These are phyloP conservation scores for Cryptophagus acutangulus DNA, from an alignment of 2,888 invertebrate species.

Conservation along the genomic window DNA sequence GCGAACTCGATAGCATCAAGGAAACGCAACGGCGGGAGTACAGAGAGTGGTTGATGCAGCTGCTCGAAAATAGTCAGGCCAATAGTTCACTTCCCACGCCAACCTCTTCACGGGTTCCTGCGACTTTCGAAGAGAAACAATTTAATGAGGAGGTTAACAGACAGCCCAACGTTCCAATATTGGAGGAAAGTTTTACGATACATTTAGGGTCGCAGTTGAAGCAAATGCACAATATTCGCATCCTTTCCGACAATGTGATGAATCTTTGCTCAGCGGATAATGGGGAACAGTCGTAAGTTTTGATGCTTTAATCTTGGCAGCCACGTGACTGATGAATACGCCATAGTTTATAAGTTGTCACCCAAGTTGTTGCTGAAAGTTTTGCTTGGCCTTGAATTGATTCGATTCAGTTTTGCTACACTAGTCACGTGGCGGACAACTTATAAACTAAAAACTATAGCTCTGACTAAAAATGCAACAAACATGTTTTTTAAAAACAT, in stretches of 20 bases:
- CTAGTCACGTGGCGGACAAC: no score
- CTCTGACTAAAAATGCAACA: no score
- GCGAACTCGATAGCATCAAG: slow-evolving; percentile 77
- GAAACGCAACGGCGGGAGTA: slow-evolving; percentile 83
- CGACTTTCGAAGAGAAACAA: not conserved
- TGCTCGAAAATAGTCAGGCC: slow-evolving; percentile 67
- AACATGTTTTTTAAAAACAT: no score
- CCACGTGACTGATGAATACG: no score
- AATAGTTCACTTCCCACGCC: slow-evolving; percentile 53
- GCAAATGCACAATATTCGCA: slow-evolving; percentile 95
- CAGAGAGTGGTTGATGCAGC: slow-evolving; percentile 81
- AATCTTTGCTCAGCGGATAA: slow-evolving; percentile 64
- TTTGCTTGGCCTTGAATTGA: no score
- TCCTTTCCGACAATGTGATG: slow-evolving; percentile 78
- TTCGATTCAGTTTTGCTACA: no score
- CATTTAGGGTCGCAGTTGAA: slow-evolving; percentile 97
- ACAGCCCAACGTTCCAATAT: slow-evolving; percentile 33
- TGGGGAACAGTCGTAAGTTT: slow-evolving; percentile 35
- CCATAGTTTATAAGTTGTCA: no score
- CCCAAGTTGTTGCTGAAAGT: no score
- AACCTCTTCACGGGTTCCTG: slow-evolving; percentile 39
- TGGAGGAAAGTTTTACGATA: slow-evolving; percentile 97
- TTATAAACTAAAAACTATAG: no score
- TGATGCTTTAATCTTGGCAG: not conserved
- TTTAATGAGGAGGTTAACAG: slow-evolving; percentile 19